phyloP scores from a whole-genome alignment of 1,140 invertebrate species.

The Zelostemma sp. region DNA sequence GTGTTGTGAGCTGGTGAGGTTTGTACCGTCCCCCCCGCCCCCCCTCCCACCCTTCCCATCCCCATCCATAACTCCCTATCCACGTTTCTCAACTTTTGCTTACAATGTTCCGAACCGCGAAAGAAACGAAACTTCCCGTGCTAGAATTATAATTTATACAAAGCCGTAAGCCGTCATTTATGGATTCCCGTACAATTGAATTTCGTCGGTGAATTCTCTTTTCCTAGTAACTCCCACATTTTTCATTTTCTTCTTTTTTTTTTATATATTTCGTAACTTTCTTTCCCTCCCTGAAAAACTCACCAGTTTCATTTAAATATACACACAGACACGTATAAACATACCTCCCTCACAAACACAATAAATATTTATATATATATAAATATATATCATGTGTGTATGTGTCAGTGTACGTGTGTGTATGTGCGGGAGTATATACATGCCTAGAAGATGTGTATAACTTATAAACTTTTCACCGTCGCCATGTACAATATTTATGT shows the following conservation, averaged over 20 bases:
- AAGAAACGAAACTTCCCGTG: slow-evolving; percentile 47
- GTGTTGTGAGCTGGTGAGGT: too few species aligned
- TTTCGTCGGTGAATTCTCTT: slow-evolving; percentile 64
- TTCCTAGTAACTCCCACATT: slow-evolving; percentile 49
- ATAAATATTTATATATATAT: slow-evolving; percentile 50
- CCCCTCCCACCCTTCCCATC: not conserved
- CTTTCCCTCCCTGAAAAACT: slow-evolving; percentile 55
- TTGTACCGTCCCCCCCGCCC: too few species aligned
- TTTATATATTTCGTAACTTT: slow-evolving; percentile 53
- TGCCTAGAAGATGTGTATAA: slow-evolving; percentile 70
- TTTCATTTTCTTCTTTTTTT: not conserved
- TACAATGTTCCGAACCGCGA: slow-evolving; percentile 43
- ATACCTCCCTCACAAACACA: slow-evolving; percentile 49
- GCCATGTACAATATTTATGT: slow-evolving; percentile 62
- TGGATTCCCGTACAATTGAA: slow-evolving; percentile 59
- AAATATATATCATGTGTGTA: slow-evolving; percentile 49
- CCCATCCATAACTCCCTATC: not conserved
- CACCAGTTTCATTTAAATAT: slow-evolving; percentile 53
- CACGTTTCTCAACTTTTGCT: slow-evolving; percentile 19
- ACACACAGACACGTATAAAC: slow-evolving; percentile 50
- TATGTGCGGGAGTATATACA: slow-evolving; percentile 59
- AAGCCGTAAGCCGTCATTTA: slow-evolving; percentile 55
- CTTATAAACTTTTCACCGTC: slow-evolving; percentile 64
- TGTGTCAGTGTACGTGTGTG: slow-evolving; percentile 48
- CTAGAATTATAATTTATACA: slow-evolving; percentile 49